Base-by-base conservation (phyloP, 2,888 invertebrate genomes). In the Eurytoma adleriae region DNA sequence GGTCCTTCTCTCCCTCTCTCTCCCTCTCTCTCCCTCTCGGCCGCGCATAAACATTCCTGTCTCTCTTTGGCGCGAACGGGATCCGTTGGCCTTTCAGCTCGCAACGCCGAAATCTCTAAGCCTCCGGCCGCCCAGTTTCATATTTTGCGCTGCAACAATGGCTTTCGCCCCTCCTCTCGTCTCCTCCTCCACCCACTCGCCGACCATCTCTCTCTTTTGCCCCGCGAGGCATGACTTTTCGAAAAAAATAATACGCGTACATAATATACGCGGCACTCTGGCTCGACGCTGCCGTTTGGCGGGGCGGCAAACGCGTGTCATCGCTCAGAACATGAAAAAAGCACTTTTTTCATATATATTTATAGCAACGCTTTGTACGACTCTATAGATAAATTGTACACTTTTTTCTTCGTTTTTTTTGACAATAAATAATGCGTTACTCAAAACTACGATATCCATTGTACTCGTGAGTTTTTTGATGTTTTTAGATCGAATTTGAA, bases 81-180 rank as follows among this genome's bases (percentile, higher is more conserved):
- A 64, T 5, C 40, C 64, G 84, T 86, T 86, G 82, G 85, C 85
- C 85, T 88, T 87, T 86, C 87, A 86, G 84, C 86, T 84, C 84
- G n/a, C 82, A 83, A 24, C 52, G 83, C 85, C 87, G 83, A 87
- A 88, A 88, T 87, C 79, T 76, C 87, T 87, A 87, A 87, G 86
- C 86, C 85, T 86, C 82, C 73, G 30, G 77, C 81, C 84, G 81
- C 84, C 74, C 81, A 76, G 78, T 82, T 83, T 82, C 83, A 82
- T 83, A 82, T 83, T 83, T 83, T 83, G 82, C 76, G 14, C 69
- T 70, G 79, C 73, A 77, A 79, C 82, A 79, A 79, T 79, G 50
- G 77, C 4, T 30, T 4, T 30, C 30, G 30, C 57, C 81, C 69
- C 61, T 27, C 61, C 48, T 57, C 59, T 30, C 66, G 5, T 18